A percentile compares a stretch with the other conserved stretches of the same genome.
phyloP scores from a whole-genome alignment of 2,797 vertebrate species.

The Poeciliopsis presidionis region DNA sequence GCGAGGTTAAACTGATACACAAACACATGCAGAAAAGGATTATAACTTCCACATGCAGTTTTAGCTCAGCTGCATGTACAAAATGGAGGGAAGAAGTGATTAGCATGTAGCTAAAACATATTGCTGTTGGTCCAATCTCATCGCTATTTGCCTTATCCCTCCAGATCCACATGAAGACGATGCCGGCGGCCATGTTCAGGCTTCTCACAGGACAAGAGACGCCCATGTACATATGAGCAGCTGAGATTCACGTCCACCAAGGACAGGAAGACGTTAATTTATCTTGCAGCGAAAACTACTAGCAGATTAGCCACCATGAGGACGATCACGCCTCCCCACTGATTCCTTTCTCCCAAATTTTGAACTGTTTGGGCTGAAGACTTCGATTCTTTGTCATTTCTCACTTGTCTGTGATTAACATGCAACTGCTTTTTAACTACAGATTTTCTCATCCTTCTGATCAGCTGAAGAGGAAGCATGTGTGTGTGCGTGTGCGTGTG shows the following conservation, averaged over 20 bases:
- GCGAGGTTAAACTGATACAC: slow-evolving; percentile 86
- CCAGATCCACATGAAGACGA: slow-evolving; percentile 99
- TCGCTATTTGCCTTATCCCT: slow-evolving; percentile 4
- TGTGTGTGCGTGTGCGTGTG: slow-evolving; percentile 21
- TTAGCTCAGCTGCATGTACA: background rate
- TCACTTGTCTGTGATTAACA: slow-evolving; percentile 57
- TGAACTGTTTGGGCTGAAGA: slow-evolving; percentile 43
- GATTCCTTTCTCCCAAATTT: slow-evolving; percentile 13
- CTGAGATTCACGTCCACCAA: slow-evolving; percentile 28
- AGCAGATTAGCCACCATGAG: slow-evolving; percentile 29
- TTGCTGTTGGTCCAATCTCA: background rate
- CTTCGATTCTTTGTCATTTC: slow-evolving; percentile 38
- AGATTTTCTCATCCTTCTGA: slow-evolving; percentile 51
- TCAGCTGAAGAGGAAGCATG: slow-evolving; percentile 52
- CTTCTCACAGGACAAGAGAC: slow-evolving; percentile 98
- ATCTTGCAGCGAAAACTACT: slow-evolving; percentile 2
- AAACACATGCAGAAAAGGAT: background rate
- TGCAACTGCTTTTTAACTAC: slow-evolving; percentile 56
- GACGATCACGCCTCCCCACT: slow-evolving; percentile 28
- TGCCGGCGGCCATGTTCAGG: slow-evolving; percentile 99
- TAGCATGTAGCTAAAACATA: background rate
- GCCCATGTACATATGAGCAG: slow-evolving; percentile 92
- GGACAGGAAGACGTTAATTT: slow-evolving; percentile 41
- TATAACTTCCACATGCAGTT: background rate
- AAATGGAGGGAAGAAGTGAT: background rate